Evolutionary conservation across 2,888 invertebrate genomes (phyloP).

Genomic region (Apodemia duryi): DNA sequence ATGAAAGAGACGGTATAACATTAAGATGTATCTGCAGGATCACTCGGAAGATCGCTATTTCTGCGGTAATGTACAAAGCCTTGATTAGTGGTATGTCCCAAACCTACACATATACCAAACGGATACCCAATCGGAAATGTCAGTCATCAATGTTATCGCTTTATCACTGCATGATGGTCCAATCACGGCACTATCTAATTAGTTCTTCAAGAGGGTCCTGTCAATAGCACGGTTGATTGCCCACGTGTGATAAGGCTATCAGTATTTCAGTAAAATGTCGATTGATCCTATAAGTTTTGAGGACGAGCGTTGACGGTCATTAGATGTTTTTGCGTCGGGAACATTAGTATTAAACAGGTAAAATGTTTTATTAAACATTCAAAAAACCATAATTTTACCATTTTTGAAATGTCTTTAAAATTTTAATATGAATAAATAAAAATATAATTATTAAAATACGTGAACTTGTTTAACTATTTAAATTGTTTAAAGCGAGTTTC

Average conservation of each 20-base stretch:
- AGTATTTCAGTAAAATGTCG: conserved; percentile 6
- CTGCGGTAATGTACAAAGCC: too few relatives aligned
- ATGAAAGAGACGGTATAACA: too few relatives aligned
- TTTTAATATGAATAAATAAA: too few relatives aligned
- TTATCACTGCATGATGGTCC: not conserved
- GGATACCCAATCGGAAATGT: not conserved
- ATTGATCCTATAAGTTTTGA: conserved; percentile 9
- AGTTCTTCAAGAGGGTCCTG: conserved; percentile 5
- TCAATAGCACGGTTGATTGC: conserved; percentile 8
- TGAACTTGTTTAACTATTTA: too few relatives aligned
- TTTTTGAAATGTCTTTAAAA: too few relatives aligned
- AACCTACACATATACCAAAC: not conserved
- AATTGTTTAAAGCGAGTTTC: too few relatives aligned
- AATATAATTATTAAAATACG: too few relatives aligned
- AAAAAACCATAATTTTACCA: too few relatives aligned
- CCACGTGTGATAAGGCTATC: conserved; percentile 6
- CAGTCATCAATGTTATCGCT: not conserved
- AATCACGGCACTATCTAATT: conserved; percentile 7
- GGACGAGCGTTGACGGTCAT: not conserved
- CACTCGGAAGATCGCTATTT: too few relatives aligned
- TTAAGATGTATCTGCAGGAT: too few relatives aligned
- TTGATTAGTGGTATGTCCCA: too few relatives aligned
- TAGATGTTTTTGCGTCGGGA: not conserved
- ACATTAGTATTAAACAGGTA: not conserved
- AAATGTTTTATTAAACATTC: not conserved